phyloP scores from a whole-genome alignment of 2,113 vertebrate species.

The Micromys minutus region DNA sequence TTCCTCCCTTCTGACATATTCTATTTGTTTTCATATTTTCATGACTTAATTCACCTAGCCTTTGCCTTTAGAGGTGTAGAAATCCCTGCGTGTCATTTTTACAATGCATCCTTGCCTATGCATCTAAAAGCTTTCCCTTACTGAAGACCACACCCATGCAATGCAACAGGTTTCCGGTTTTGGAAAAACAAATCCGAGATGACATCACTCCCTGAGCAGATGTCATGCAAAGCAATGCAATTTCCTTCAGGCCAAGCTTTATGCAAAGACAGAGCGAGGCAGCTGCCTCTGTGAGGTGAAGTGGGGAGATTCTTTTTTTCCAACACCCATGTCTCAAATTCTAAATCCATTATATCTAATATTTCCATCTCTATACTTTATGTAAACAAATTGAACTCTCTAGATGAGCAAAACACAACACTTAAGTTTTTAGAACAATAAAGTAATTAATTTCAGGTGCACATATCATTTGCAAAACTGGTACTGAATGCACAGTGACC shows the following conservation, averaged over 20 bases:
- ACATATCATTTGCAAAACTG: background rate
- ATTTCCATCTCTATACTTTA: background rate
- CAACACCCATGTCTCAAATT: background rate
- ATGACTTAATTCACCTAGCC: background rate
- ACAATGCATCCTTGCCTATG: no score
- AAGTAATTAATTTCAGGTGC: background rate
- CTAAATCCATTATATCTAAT: background rate
- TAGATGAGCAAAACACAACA: background rate
- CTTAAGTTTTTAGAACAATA: background rate
- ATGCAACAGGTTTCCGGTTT: background rate
- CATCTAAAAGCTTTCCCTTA: background rate
- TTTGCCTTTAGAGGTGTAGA: background rate
- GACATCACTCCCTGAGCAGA: background rate
- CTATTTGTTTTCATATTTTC: background rate
- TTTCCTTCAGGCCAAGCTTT: conserved; percentile 19
- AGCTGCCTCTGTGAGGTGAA: background rate
- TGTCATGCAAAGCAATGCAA: conserved; percentile 35
- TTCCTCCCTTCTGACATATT: background rate
- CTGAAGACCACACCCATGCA: background rate
- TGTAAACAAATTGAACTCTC: background rate
- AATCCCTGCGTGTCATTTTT: background rate
- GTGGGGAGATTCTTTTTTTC: background rate
- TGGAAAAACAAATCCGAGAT: conserved; percentile 42
- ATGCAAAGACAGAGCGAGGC: conserved; percentile 41
- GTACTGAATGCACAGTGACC: background rate